Evolutionary conservation across 2,113 vertebrate genomes (phyloP).

Genomic region (Syngnathus scovelli): DNA sequence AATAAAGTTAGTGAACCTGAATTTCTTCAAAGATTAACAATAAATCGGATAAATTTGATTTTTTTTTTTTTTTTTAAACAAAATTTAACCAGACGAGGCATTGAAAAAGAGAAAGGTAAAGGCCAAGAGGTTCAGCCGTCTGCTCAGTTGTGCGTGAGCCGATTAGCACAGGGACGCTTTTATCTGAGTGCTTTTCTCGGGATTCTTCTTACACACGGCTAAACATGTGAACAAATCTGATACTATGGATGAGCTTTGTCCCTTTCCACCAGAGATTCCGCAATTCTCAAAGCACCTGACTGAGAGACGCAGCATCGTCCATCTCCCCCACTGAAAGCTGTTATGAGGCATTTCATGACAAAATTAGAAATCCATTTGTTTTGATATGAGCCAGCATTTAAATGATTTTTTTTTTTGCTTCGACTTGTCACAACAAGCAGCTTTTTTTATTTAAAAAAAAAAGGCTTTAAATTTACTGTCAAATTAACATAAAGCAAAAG

Average conservation of each 20-base stretch:
- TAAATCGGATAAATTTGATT: no score
- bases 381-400: no score
- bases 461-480: not conserved
- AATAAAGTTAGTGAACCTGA: no score
- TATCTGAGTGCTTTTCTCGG: constrained; percentile 55
- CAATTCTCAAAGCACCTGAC: constrained; percentile 24
- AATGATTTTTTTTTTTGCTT: no score
- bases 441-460: no score
- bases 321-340: not conserved
- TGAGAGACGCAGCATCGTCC: not conserved
- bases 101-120: constrained; percentile 10
- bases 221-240: constrained; percentile 41
- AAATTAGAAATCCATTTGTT: not conserved
- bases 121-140: constrained; percentile 24
- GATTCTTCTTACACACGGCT: constrained; percentile 50
- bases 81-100: not conserved
- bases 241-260: constrained; percentile 37
- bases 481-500: no score
- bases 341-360: not conserved
- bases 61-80: not conserved
- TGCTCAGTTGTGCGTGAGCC: constrained; percentile 57
- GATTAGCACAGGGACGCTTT: constrained; percentile 61
- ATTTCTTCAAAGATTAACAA: no score
- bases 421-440: no score
- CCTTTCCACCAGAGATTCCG: constrained; percentile 15